phyloP scores from a whole-genome alignment of 2,797 vertebrate genomes.

The Acanthiza pusilla region DNA sequence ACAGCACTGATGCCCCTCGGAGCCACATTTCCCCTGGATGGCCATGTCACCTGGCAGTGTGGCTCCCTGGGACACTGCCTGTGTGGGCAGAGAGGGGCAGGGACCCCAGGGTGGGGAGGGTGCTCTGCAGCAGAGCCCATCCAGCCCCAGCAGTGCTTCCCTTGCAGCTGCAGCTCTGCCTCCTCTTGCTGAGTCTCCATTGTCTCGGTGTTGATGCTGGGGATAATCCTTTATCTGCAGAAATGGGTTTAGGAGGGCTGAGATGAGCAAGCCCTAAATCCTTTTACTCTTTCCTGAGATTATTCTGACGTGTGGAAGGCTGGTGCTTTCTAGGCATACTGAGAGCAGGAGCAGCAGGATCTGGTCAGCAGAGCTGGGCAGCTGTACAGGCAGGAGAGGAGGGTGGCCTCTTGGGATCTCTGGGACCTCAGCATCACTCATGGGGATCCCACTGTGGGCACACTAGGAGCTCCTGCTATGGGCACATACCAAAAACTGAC shows the following conservation, averaged over 20 bases:
- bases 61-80: background rate
- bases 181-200: background rate
- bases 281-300: background rate
- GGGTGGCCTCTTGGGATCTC: background rate
- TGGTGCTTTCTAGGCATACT: background rate
- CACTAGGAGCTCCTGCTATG: background rate
- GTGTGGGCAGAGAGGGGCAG: background rate
- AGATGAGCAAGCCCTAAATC: conserved; percentile 21
- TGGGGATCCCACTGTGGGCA: background rate
- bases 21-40: rapidly evolving
- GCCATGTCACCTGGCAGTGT: rapidly evolving
- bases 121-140: background rate
- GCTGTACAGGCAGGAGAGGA: background rate
- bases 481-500: background rate
- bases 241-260: conserved; percentile 15
- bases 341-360: background rate
- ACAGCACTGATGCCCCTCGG: rapidly evolving
- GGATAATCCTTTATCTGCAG: conserved; percentile 7
- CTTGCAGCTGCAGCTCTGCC: background rate
- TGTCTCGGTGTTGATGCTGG: background rate
- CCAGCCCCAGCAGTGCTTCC: rapidly evolving
- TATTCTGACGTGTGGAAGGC: background rate
- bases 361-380: background rate
- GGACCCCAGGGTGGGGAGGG: rapidly evolving
- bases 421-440: background rate